Percentiles rank a stretch among this genome's conserved stretches.
phyloP scores from a whole-genome alignment of 1,140 invertebrate species.

The Hypsibius dujardini region DNA sequence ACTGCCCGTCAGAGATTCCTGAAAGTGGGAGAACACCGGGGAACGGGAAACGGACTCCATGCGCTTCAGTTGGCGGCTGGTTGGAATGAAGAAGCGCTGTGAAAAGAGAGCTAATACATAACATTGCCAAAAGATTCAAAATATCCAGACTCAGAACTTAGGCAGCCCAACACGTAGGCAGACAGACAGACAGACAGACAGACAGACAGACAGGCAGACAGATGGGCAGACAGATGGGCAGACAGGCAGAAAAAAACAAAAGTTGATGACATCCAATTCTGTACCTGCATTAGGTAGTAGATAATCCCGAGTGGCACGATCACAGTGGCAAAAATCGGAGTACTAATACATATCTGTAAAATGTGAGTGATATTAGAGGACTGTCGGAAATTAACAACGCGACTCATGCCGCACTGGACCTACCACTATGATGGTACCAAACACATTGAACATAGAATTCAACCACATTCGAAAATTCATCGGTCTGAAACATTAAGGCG shows the following conservation, averaged over 20 bases:
- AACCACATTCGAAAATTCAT: slow-evolving; percentile 24
- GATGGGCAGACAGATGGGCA: too few species aligned
- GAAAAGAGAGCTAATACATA: slow-evolving; percentile 26
- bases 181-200: background rate
- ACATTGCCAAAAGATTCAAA: slow-evolving; percentile 16
- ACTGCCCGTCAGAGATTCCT: slow-evolving; percentile 62
- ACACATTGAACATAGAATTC: background rate
- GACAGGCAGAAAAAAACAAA: too few species aligned
- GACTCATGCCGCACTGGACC: slow-evolving; percentile 31
- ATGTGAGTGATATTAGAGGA: slow-evolving; percentile 71
- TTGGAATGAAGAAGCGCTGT: slow-evolving; percentile 79
- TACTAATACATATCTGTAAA: slow-evolving; percentile 30
- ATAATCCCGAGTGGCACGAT: slow-evolving; percentile 39
- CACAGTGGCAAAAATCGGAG: slow-evolving; percentile 38
- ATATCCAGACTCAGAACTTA: too few species aligned
- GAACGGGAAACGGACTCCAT: slow-evolving; percentile 88
- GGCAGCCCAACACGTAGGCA: background rate
- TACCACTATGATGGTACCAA: background rate
- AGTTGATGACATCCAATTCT: too few species aligned
- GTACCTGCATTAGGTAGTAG: slow-evolving; percentile 42
- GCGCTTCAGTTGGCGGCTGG: slow-evolving; percentile 80
- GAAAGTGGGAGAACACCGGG: slow-evolving; percentile 94
- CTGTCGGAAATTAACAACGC: slow-evolving; percentile 46
- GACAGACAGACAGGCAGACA: background rate
- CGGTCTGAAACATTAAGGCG: background rate